Conservation (phyloP, 92 coral and sea anemone species). For the Parazoanthus atlanticus region DNA sequence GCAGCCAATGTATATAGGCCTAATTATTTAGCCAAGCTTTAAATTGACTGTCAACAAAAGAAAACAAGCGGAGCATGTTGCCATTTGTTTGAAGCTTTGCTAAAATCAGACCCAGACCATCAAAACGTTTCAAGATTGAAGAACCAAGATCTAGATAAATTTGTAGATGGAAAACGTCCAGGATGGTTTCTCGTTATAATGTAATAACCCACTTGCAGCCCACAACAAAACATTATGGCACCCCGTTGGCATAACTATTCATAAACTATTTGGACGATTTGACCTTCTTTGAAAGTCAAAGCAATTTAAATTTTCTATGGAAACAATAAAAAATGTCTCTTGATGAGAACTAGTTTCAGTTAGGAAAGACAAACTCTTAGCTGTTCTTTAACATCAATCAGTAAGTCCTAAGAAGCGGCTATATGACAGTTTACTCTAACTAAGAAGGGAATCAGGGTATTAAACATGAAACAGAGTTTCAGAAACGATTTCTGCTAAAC, state of each 20-base stretch:
- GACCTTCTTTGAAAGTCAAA: not conserved
- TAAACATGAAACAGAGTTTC: not conserved
- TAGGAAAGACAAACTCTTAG: not conserved
- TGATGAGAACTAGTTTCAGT: not conserved
- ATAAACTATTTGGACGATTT: not conserved
- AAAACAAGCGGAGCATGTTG: too few species aligned
- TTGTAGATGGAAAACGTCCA: not conserved
- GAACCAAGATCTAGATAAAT: not conserved
- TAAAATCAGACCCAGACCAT: not conserved
- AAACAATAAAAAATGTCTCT: slow-evolving; percentile 10
- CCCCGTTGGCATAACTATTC: not conserved
- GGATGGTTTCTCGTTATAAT: too few species aligned
- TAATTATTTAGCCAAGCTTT: too few species aligned
- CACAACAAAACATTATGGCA: not conserved
- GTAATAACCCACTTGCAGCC: too few species aligned
- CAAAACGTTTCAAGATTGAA: not conserved
- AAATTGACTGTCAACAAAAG: too few species aligned
- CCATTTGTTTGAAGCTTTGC: too few species aligned
- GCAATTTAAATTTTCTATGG: slow-evolving; percentile 11
- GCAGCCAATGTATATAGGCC: too few species aligned
- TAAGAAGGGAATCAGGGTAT: not conserved
- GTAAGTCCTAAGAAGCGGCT: not conserved
- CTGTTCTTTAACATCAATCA: too few species aligned
- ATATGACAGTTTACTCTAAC: not conserved
- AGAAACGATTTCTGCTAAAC: not conserved